Evolutionary conservation across 2,797 vertebrate species (phyloP), one percentile per base, ranked within the genome.

Genomic region (Chiroxiphia lanceolata): DNA sequence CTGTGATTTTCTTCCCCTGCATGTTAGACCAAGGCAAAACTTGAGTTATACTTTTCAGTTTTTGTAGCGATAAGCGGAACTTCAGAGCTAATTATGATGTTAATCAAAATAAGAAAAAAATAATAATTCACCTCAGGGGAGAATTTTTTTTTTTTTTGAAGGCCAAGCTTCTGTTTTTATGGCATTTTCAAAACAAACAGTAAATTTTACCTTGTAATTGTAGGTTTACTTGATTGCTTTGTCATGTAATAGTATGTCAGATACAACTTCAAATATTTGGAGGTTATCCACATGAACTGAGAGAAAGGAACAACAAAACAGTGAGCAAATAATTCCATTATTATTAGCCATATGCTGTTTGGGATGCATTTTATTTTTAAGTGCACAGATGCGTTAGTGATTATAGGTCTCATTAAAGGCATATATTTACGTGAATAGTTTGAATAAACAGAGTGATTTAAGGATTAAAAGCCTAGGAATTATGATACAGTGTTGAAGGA

Each of bases 271-370:
- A 82, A 10, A 6, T 84, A 47, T 47, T 31, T 74, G 33, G 48
- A 57, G 48, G 23, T 57, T 34, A 64, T 50, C 45, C 16, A 15
- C 0, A 0, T 64, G 36, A 56, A 11, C 0, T 34, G 27, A 20
- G 40, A n/a, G 18, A 76, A 33, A 40, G 17, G 25, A 87, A 15
- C 14, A 78, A 65, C 22, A 47, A 65, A 88, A 26, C 2, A 38
- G 18, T 10, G 12, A 6, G 9, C 4, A 3, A 15, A n/a, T 54
- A 57, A 60, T 21, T 36, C 40, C 0, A 7, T 4, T 0, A 15
- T 79, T 69, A 31, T 69, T 42, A n/a, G 16, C 9, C 5, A 34
- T 38, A 25, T 0, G 0, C n/a, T 60, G 45, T 63, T 53, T 79
- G 51, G 22, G 23, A 31, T 0, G 0, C 3, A 1, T 59, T 72